A percentile compares a stretch with the other conserved stretches of the same genome.
These are phyloP conservation scores for Orycteropus afer DNA, from an alignment of 2,113 vertebrate genomes.

Conservation along the genomic window DNA sequence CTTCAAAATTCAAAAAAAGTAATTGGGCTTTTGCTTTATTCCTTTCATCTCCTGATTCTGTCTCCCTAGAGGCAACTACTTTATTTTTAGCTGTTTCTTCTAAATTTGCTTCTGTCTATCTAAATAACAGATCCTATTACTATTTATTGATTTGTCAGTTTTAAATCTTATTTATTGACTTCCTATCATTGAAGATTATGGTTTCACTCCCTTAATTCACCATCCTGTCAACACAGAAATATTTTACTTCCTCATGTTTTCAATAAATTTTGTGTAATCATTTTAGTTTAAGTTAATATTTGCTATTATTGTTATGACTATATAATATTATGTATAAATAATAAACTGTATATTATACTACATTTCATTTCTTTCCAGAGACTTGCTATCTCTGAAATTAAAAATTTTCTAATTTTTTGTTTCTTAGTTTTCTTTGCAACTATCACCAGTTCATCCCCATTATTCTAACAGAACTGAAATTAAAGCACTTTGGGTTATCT, in stretches of 20 bases:
- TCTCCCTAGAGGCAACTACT: not conserved
- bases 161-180: conserved; percentile 35
- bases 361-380: conserved; percentile 14
- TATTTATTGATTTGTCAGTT: conserved; percentile 46
- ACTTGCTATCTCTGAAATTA: not conserved
- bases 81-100: not conserved
- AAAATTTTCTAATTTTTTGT: not conserved
- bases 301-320: conserved; percentile 5
- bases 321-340: not conserved
- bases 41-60: not conserved
- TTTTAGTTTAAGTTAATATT: conserved; percentile 26
- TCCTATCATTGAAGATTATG: not conserved
- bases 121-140: not conserved
- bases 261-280: conserved; percentile 20
- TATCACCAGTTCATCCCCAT: not conserved
- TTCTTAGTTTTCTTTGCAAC: not conserved
- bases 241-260: not conserved
- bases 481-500: not conserved
- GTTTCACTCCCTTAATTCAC: not conserved
- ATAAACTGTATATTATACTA: not conserved
- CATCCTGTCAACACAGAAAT: not conserved
- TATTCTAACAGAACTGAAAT: not conserved
- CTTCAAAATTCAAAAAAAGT: not conserved
- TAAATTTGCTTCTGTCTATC: conserved; percentile 14
- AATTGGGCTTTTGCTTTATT: not conserved